phyloP scores from a whole-genome alignment of 2,888 invertebrate species.

The Apodemia zela region DNA sequence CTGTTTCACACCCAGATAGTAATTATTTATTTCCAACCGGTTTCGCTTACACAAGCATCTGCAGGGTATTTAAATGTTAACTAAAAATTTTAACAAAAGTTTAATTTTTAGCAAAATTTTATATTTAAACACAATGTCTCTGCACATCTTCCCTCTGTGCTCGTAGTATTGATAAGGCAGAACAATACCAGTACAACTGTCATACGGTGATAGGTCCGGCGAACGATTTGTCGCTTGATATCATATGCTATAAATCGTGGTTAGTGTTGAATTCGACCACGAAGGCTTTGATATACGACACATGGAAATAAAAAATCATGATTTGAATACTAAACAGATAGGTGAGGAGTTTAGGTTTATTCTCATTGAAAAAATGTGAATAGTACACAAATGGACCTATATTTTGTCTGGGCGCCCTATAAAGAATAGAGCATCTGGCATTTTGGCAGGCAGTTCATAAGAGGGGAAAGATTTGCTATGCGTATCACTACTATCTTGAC shows the following conservation, averaged over 20 bases:
- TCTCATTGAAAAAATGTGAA: background rate
- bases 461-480: too few species aligned
- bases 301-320: conserved; percentile 16
- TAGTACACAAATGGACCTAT: too few species aligned
- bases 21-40: too few species aligned
- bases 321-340: background rate
- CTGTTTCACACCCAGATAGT: too few species aligned
- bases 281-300: conserved; percentile 39
- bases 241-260: conserved; percentile 53
- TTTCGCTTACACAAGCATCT: too few species aligned
- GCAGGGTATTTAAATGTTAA: too few species aligned
- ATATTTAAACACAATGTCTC: background rate
- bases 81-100: too few species aligned
- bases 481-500: too few species aligned
- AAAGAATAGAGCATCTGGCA: too few species aligned
- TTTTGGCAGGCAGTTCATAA: too few species aligned
- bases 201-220: conserved; percentile 33
- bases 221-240: conserved; percentile 55
- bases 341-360: background rate
- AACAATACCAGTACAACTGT: conserved; percentile 40
- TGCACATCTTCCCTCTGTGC: conserved; percentile 22
- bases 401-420: too few species aligned
- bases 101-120: too few species aligned
- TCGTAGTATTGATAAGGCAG: conserved; percentile 34
- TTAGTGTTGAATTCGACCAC: conserved; percentile 47